These are phyloP conservation scores for Oncorhynchus masou DNA, from an alignment of 2,113 vertebrate species.

Conservation along the genomic window DNA sequence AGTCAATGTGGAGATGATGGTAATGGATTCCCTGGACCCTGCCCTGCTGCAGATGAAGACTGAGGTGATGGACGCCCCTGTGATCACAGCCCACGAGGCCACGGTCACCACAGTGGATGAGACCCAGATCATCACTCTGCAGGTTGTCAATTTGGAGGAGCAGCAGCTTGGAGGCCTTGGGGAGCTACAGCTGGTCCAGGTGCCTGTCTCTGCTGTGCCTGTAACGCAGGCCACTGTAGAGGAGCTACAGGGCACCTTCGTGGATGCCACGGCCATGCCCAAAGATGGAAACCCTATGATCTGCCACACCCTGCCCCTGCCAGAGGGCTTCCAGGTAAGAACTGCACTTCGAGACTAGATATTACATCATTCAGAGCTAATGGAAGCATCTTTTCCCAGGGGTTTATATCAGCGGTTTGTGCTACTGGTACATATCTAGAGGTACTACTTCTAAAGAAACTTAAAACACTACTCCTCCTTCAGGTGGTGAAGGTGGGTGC, in stretches of 20 bases:
- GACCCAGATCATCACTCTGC: slow-evolving; percentile 95
- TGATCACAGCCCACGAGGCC: slow-evolving; percentile 75
- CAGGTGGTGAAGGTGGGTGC: slow-evolving; percentile 95
- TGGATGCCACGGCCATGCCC: slow-evolving; percentile 81
- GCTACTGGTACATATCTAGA: too few relatives aligned
- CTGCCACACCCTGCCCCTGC: slow-evolving; percentile 93
- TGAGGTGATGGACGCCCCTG: slow-evolving; percentile 88
- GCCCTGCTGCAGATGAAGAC: slow-evolving; percentile 96
- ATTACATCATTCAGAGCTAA: not conserved
- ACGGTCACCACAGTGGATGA: slow-evolving; percentile 91
- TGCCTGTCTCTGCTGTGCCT: slow-evolving; percentile 91
- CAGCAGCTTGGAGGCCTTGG: slow-evolving; percentile 89
- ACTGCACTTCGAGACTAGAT: not conserved
- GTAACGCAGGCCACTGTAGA: slow-evolving; percentile 86
- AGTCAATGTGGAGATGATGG: slow-evolving; percentile 90
- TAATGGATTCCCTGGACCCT: slow-evolving; percentile 93
- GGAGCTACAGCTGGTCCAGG: slow-evolving; percentile 94
- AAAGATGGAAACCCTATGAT: slow-evolving; percentile 93
- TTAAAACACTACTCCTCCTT: not conserved
- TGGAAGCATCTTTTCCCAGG: too few relatives aligned
- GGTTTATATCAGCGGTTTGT: too few relatives aligned
- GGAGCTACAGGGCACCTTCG: slow-evolving; percentile 90
- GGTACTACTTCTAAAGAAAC: too few relatives aligned
- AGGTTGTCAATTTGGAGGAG: slow-evolving; percentile 97
- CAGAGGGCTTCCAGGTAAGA: slow-evolving; percentile 89